These are phyloP conservation scores for Drosophila formosana DNA, from an alignment of 2,888 invertebrate species.

Conservation along the genomic window DNA sequence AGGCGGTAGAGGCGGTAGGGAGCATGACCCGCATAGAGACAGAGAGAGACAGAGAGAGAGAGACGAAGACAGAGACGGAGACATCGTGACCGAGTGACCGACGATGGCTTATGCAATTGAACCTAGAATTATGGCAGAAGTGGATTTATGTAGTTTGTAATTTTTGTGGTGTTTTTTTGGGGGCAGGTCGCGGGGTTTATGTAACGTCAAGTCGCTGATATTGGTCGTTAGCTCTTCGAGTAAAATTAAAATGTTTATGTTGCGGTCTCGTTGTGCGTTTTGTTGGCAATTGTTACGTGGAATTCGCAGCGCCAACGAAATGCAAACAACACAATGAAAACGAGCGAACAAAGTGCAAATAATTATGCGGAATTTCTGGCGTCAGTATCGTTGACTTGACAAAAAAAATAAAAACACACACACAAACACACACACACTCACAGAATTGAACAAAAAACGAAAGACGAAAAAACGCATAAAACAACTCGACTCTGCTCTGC, in stretches of 20 bases:
- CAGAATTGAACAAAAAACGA: not conserved
- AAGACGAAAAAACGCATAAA: slow-evolving; percentile 4
- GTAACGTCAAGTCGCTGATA: slow-evolving; percentile 27
- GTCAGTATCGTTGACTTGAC: slow-evolving; percentile 46
- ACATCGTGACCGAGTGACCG: slow-evolving; percentile 62
- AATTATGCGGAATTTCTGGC: slow-evolving; percentile 52
- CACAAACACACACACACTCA: not conserved
- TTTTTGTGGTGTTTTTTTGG: slow-evolving; percentile 3
- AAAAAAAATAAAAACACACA: slow-evolving; percentile 13
- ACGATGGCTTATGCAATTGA: slow-evolving; percentile 56
- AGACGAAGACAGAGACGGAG: not conserved
- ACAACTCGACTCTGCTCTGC: slow-evolving; percentile 4
- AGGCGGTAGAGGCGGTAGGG: not conserved
- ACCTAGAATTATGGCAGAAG: slow-evolving; percentile 49
- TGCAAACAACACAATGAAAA: slow-evolving; percentile 41
- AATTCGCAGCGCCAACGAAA: slow-evolving; percentile 61
- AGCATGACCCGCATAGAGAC: slow-evolving; percentile 7
- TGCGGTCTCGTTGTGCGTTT: slow-evolving; percentile 19
- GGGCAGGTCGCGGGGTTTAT: slow-evolving; percentile 38
- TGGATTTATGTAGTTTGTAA: slow-evolving; percentile 23
- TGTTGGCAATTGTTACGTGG: slow-evolving; percentile 46
- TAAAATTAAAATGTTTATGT: slow-evolving; percentile 11
- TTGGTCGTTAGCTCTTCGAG: slow-evolving; percentile 23
- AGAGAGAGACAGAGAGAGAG: not conserved
- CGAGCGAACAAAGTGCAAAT: slow-evolving; percentile 53